These are phyloP conservation scores for Telmatherina bonti DNA, from an alignment of 2,797 vertebrate genomes.

Conservation along the genomic window DNA sequence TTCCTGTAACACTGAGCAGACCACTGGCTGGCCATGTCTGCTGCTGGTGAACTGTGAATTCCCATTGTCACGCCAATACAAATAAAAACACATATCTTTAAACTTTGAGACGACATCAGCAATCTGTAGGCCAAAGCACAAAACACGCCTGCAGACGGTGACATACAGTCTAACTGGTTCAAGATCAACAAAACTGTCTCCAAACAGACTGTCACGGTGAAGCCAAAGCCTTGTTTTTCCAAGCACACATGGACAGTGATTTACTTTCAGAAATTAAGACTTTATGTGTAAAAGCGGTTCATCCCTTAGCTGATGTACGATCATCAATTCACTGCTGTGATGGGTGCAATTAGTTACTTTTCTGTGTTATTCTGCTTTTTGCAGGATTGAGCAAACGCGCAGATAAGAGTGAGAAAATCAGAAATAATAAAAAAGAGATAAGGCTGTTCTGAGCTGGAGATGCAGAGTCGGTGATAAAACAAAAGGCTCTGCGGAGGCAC, in stretches of 20 bases:
- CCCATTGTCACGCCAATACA: constrained; percentile 31
- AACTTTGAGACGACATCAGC: constrained; percentile 49
- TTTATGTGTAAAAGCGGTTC: constrained; percentile 47
- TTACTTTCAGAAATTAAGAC: constrained; percentile 45
- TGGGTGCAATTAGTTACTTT: constrained; percentile 58
- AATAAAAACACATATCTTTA: constrained; percentile 57
- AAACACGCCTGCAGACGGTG: constrained; percentile 47
- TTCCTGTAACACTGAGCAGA: constrained; percentile 22
- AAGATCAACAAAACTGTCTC: constrained; percentile 63
- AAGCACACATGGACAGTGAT: constrained; percentile 58
- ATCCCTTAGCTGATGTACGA: constrained; percentile 38
- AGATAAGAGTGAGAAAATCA: constrained; percentile 63
- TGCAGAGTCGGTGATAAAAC: constrained; percentile 65
- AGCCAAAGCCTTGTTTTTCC: constrained; percentile 62
- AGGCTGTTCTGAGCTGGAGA: constrained; percentile 48
- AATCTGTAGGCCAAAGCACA: constrained; percentile 49
- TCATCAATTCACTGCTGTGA: constrained; percentile 49
- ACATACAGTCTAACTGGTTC: constrained; percentile 58
- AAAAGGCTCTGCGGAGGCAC: constrained; percentile 42
- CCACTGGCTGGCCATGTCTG: constrained; percentile 11
- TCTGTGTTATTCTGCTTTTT: constrained; percentile 40
- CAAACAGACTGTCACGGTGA: constrained; percentile 40
- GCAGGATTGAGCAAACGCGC: constrained; percentile 55
- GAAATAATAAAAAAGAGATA: constrained; percentile 62
- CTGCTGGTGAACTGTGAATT: constrained; percentile 33